Evolutionary conservation across 2,888 invertebrate species (phyloP), one percentile per base, ranked within the genome.

Genomic region (Tipula vernalis): DNA sequence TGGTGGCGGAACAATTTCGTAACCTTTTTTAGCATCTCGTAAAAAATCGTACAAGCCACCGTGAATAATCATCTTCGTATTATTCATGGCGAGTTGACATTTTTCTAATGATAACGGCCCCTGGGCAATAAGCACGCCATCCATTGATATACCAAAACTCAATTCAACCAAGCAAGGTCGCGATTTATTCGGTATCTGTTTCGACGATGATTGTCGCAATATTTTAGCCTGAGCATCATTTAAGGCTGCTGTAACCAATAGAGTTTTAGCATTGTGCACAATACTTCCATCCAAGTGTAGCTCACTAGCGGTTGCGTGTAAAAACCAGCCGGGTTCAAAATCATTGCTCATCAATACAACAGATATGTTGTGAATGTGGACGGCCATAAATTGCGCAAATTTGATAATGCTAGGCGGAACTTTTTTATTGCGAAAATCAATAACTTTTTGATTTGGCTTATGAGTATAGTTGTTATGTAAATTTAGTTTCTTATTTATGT

Each of bases 331-430:
- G 36, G 94, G 94, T 86, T 94, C 94, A 87, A 93, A 92, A 87
- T 91, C 91, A 89, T 94, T 92, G 90, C 94, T 90, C 90, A 96
- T 92, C 87, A 94, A 92, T 90, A 94, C 93, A 44, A 93, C 93
- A 5, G 94, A 94, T 88, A 95, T 92, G 89, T 96, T 95, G 89
- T 95, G 95, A 87, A 97, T 93, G 90, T 96, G 96, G 28, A 97
- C 94, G 12, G 96, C 96, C 95, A 97, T 96, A 90, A 97, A 97
- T 96, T 97, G 97, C 87, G 96, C 96, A 93, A 96, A 95, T 89
- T 95, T 96, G 87, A 96, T 95, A 88, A 97, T 94, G 89, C 95
- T 94, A 0, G 95, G 95, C 3, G 97, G 96, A 88, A 97, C 93
- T 90, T 96, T 96, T 88, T 94, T 95, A 89, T 95, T 93, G 87